Evolutionary conservation across 2,888 invertebrate species (phyloP).

Genomic region (Volucella zonaria): DNA sequence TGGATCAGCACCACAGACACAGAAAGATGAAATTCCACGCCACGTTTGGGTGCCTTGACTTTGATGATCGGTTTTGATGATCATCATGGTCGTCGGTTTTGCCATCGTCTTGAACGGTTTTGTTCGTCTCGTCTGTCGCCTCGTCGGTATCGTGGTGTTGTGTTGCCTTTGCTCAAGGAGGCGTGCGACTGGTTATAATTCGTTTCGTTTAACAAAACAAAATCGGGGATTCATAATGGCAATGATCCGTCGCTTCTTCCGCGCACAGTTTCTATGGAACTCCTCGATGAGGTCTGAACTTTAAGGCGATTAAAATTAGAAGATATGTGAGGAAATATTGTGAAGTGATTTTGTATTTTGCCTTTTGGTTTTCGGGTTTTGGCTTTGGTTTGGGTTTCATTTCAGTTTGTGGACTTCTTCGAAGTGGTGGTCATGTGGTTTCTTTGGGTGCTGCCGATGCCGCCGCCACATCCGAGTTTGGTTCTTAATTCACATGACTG

Average conservation of each 20-base stretch:
- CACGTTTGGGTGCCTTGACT: slow-evolving; percentile 39
- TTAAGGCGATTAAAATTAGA: slow-evolving; percentile 74
- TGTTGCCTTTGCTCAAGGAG: slow-evolving; percentile 40
- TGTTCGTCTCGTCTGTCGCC: slow-evolving; percentile 13
- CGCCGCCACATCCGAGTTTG: slow-evolving; percentile 17
- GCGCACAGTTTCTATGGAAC: slow-evolving; percentile 63
- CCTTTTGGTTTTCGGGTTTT: slow-evolving; percentile 22
- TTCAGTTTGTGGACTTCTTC: slow-evolving; percentile 27
- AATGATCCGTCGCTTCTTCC: slow-evolving; percentile 58
- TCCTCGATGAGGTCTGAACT: slow-evolving; percentile 54
- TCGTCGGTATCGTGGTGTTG: not conserved
- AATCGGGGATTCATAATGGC: slow-evolving; percentile 72
- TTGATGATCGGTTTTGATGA: slow-evolving; percentile 53
- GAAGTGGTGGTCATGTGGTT: slow-evolving; percentile 35
- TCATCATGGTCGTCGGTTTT: slow-evolving; percentile 18
- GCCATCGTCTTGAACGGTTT: slow-evolving; percentile 15
- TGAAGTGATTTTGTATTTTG: slow-evolving; percentile 68
- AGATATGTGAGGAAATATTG: slow-evolving; percentile 72
- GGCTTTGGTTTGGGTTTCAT: slow-evolving; percentile 3
- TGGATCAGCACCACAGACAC: not conserved
- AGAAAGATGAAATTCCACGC: slow-evolving; percentile 32
- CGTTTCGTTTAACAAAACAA: slow-evolving; percentile 76
- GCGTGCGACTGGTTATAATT: slow-evolving; percentile 74
- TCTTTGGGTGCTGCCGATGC: slow-evolving; percentile 44
- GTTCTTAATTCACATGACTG: slow-evolving; percentile 55